Evolutionary conservation across 1,140 invertebrate genomes (phyloP).

Genomic region (Drosophila navojoa): DNA sequence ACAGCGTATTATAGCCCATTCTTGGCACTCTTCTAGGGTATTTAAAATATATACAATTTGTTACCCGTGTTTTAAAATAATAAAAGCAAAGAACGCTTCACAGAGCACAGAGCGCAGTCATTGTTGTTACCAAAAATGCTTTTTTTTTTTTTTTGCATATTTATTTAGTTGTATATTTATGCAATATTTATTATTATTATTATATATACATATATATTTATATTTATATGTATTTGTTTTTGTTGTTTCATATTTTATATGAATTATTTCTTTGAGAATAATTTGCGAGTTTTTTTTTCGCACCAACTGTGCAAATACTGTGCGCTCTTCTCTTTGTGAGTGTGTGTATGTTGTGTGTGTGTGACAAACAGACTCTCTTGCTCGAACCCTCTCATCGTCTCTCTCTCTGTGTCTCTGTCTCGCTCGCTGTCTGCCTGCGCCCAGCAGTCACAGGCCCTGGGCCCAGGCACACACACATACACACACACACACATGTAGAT

Average conservation of each 20-base stretch:
- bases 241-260: slow-evolving; percentile 26
- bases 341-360: slow-evolving; percentile 3
- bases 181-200: slow-evolving; percentile 72
- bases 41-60: slow-evolving; percentile 20
- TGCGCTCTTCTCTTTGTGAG: slow-evolving; percentile 16
- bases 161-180: slow-evolving; percentile 56
- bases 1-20: not conserved
- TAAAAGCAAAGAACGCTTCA: slow-evolving; percentile 49
- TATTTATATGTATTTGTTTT: slow-evolving; percentile 21
- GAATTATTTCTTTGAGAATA: slow-evolving; percentile 31
- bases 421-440: not conserved
- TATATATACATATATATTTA: slow-evolving; percentile 15
- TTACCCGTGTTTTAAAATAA: slow-evolving; percentile 51
- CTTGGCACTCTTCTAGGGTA: not conserved
- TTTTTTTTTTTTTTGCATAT: slow-evolving; percentile 2
- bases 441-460: slow-evolving; percentile 3
- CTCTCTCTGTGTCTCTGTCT: not conserved
- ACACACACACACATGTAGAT: slow-evolving; percentile 12
- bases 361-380: not conserved
- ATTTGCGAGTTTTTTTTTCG: slow-evolving; percentile 48
- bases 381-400: not conserved
- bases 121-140: slow-evolving; percentile 44
- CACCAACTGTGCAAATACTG: slow-evolving; percentile 76
- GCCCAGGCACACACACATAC: not conserved
- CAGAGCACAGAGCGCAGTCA: slow-evolving; percentile 46